Base-by-base conservation (phyloP, 2,113 vertebrate genomes). In the Atlantisia rogersi region DNA sequence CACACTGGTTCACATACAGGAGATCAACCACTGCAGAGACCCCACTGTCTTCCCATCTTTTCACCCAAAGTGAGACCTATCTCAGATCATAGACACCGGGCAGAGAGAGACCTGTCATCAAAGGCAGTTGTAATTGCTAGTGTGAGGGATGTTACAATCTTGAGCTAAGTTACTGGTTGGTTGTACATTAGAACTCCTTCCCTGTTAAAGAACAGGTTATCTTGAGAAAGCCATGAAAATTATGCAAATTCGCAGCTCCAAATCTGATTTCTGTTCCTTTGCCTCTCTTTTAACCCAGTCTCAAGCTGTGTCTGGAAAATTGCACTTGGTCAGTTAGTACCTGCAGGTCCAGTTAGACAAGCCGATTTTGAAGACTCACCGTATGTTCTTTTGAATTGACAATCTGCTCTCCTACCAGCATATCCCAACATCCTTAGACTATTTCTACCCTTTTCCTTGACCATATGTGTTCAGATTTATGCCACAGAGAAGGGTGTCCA, bases 1-100 rank as follows among this genome's bases (percentile, higher is more conserved):
- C 73, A 40, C 37, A 21, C 15, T 0, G 0, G 39, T 78, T 91
- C 48, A 56, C 0, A 0, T 11, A 22, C 1, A 7, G 50, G 28
- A 81, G 14, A 75, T 18, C 5, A 0, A 0, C 32, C 56, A 39
- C 8, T 0, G 0, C 9, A 17, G 56, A 31, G 7, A 56, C 5
- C n/a, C 44, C 1, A 2, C 52, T 78, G 39, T 31, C 29, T 68
- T 46, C 52, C 48, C 7, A 1, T 70, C n/a, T 71, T 64, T 28
- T 60, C 77, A 84, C 26, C 21, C 52, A 26, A 71, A 28, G 56
- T 56, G 64, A 60, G 40, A 68, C 19, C 42, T 18, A 5, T 16
- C 50, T 88, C 59, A 70, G 73, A 65, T 64, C 76, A 86, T 15
- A 93, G 53, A 17, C 28, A 11, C 8, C 0, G 3, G 7, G 32